Base-by-base conservation (phyloP, 2,113 vertebrate species). In the Salminus brasiliensis region DNA sequence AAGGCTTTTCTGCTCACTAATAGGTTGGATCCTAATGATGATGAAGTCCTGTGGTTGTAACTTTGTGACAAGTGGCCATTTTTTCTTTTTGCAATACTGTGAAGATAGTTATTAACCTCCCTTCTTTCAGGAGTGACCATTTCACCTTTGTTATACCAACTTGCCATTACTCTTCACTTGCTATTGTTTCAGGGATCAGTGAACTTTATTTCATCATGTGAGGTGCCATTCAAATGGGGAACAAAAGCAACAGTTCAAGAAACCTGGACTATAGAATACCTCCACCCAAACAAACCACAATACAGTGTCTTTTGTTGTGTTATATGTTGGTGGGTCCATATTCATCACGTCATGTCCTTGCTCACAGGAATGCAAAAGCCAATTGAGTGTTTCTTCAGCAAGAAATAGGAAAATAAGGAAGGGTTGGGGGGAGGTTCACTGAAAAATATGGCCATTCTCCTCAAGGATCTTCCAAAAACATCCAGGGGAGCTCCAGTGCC, bases 261-360 rank as follows among this genome's bases (percentile, higher is more conserved):
- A 29, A 15, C 57, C 29, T 16, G 2, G 27, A 34, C 39, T 41
- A 47, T 23, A 34, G 25, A 6, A 21, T 41, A 23, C 15, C 12
- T 47, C 23, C 11, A 1, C 12, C 23, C 5, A 18, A 53, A 76
- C 30, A 63, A 76, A 81, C 81, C 65, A 84, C 53, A 85, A 12
- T 21, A 11, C 45, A 66, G 75, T 15, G 39, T 41, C 15, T n/a
- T 70, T 71, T 45, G 16, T 43, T n/a, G 63, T 32, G 32, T 10
- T 72, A 15, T 15, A 52, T 45, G 18, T 29, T 47, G 39, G 49
- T 36, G 71, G 47, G 83, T 83, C 65, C 66, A 29, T 82, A 86
- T 91, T 74, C 85, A 81, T 90, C 82, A 88, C 13, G 3, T 25
- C 18, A 34, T 80, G 77, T 43, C 79, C 84, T 87, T 82, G 71